phyloP scores from a whole-genome alignment of 2,888 invertebrate genomes.

The Caenorhabditis sp. region DNA sequence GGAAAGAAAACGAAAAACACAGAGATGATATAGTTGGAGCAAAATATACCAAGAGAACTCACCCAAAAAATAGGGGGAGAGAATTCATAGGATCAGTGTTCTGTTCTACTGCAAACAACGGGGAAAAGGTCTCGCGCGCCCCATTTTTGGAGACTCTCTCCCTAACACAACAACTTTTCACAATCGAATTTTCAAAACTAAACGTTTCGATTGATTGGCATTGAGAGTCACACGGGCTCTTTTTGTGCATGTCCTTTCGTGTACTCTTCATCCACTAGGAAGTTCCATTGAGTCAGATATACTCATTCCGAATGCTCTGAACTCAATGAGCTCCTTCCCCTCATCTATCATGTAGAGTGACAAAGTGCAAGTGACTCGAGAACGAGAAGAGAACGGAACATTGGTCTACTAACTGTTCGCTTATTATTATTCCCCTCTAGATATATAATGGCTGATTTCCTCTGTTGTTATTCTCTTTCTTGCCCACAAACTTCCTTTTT shows the following conservation, averaged over 20 bases:
- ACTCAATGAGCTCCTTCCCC: constrained; percentile 22
- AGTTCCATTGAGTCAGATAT: not conserved
- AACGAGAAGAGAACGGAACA: constrained; percentile 13
- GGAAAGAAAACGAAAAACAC: constrained; percentile 24
- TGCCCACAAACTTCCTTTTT: constrained; percentile 25
- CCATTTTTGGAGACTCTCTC: constrained; percentile 33
- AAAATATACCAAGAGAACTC: constrained; percentile 12
- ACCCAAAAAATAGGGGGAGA: constrained; percentile 17
- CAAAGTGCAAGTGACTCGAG: constrained; percentile 53
- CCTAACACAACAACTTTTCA: constrained; percentile 25
- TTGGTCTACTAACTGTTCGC: constrained; percentile 17
- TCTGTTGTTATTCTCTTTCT: constrained; percentile 26
- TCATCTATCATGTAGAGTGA: constrained; percentile 54
- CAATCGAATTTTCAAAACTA: constrained; percentile 17
- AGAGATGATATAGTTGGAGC: constrained; percentile 54
- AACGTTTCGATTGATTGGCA: constrained; percentile 36
- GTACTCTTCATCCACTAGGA: constrained; percentile 10
- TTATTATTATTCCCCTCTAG: constrained; percentile 12
- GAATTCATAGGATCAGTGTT: constrained; percentile 53
- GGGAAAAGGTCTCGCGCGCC: constrained; percentile 25
- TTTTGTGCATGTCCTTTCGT: constrained; percentile 8
- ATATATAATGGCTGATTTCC: constrained; percentile 42
- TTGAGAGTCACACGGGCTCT: constrained; percentile 14
- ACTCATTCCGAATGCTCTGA: constrained; percentile 21
- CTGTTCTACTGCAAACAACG: constrained; percentile 53